phyloP scores from a whole-genome alignment of 2,113 vertebrate species.

The Sinosuthora webbiana region DNA sequence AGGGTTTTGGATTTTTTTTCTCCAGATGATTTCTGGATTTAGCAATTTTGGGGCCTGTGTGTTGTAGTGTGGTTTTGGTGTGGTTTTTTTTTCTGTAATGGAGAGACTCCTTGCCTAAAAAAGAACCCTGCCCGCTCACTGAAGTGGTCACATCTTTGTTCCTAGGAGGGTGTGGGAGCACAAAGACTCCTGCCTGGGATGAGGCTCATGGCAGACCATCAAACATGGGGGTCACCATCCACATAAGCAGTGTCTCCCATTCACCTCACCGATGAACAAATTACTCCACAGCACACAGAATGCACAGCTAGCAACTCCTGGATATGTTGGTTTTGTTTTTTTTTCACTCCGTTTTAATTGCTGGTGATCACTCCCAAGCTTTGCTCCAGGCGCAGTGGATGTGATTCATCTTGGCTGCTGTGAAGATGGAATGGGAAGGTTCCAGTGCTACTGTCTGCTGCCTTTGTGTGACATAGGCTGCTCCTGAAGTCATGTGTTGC shows the following conservation, averaged over 20 bases:
- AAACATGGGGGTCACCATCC: fast-evolving
- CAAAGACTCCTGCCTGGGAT: background rate
- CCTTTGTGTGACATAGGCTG: background rate
- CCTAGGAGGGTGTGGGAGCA: background rate
- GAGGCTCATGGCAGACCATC: background rate
- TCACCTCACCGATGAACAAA: fast-evolving
- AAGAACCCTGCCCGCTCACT: fast-evolving
- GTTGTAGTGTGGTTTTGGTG: background rate
- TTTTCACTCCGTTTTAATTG: background rate
- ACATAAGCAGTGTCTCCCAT: background rate
- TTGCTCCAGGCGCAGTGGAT: background rate
- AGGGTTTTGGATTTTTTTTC: background rate
- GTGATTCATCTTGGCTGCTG: background rate
- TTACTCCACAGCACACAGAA: background rate
- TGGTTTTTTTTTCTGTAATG: background rate
- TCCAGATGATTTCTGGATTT: background rate
- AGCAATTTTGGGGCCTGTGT: background rate
- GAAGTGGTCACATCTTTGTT: background rate
- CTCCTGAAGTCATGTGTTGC: background rate
- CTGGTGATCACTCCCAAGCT: background rate
- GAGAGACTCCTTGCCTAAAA: background rate
- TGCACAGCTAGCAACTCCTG: background rate
- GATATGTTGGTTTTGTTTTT: background rate
- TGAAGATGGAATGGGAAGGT: background rate
- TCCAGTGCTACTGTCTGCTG: fast-evolving